These are phyloP conservation scores for Schrankia costaestrigalis DNA, from an alignment of 2,888 invertebrate species.

Conservation along the genomic window DNA sequence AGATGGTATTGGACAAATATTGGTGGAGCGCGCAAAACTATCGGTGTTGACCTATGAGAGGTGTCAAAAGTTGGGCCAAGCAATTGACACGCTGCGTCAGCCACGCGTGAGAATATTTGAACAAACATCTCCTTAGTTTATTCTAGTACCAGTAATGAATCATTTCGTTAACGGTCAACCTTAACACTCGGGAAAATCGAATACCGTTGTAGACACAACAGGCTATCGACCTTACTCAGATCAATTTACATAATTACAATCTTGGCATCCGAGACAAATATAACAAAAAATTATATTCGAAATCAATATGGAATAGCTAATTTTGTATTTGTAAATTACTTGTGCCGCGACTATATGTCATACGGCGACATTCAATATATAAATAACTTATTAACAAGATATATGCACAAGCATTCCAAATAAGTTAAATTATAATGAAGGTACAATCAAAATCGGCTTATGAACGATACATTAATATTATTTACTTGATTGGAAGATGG, in stretches of 20 bases:
- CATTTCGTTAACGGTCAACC: conserved; percentile 72
- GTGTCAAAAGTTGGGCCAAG: conserved; percentile 69
- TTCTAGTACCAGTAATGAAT: conserved; percentile 75
- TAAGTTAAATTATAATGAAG: too few species aligned
- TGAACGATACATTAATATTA: too few species aligned
- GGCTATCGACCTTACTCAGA: conserved; percentile 53
- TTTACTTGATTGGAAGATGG: conserved; percentile 15
- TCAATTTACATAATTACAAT: conserved; percentile 60
- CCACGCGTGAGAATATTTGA: conserved; percentile 76
- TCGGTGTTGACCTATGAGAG: conserved; percentile 65
- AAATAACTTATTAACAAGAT: conserved; percentile 18
- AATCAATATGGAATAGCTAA: conserved; percentile 30
- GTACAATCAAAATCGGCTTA: too few species aligned
- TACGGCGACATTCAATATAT: conserved; percentile 16
- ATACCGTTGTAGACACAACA: conserved; percentile 49
- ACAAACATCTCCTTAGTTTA: conserved; percentile 72
- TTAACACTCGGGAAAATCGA: conserved; percentile 61
- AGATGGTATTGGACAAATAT: conserved; percentile 61
- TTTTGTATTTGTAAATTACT: conserved; percentile 28
- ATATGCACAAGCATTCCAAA: conserved; percentile 29
- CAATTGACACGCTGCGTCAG: conserved; percentile 64
- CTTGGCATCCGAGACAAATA: conserved; percentile 41
- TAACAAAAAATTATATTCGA: conserved; percentile 32
- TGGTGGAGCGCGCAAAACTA: conserved; percentile 58
- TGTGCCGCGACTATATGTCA: conserved; percentile 20